A percentile compares a stretch with the other conserved stretches of the same genome.
phyloP scores from a whole-genome alignment of 2,888 invertebrate species.

The Drosophila antonietae region DNA sequence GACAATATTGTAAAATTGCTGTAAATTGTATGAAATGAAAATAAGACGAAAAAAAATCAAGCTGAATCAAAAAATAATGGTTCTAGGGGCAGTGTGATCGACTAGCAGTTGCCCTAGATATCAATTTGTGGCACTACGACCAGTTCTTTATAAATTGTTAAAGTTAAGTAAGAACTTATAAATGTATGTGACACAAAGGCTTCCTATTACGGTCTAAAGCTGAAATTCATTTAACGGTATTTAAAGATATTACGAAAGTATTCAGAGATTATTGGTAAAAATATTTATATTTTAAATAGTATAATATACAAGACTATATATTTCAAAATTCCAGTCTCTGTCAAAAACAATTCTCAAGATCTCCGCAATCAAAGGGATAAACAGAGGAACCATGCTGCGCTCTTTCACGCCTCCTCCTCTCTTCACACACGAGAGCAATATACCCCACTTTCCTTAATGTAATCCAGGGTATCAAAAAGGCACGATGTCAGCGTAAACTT shows the following conservation, averaged over 20 bases:
- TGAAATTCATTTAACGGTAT: not conserved
- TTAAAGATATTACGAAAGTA: not conserved
- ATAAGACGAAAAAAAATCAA: constrained; percentile 3
- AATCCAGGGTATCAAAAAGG: constrained; percentile 26
- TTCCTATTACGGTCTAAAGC: not conserved
- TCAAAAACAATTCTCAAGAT: not conserved
- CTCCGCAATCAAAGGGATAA: not conserved
- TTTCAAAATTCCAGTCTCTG: not conserved
- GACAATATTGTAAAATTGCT: constrained; percentile 18
- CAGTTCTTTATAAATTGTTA: no score
- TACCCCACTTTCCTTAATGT: not conserved
- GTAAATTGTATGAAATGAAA: constrained; percentile 37
- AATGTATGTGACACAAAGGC: not conserved
- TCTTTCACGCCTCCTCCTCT: not conserved
- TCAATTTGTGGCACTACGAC: no score
- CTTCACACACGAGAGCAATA: not conserved
- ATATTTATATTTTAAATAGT: not conserved
- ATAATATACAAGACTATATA: not conserved
- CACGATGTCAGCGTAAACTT: constrained; percentile 62
- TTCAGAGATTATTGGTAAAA: not conserved
- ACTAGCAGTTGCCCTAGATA: not conserved
- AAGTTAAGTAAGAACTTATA: no score
- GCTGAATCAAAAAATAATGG: not conserved
- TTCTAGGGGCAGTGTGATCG: no score
- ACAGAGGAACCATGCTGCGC: no score